Base-by-base conservation (phyloP, 2,113 vertebrate species). In the Haemorhous mexicanus region DNA sequence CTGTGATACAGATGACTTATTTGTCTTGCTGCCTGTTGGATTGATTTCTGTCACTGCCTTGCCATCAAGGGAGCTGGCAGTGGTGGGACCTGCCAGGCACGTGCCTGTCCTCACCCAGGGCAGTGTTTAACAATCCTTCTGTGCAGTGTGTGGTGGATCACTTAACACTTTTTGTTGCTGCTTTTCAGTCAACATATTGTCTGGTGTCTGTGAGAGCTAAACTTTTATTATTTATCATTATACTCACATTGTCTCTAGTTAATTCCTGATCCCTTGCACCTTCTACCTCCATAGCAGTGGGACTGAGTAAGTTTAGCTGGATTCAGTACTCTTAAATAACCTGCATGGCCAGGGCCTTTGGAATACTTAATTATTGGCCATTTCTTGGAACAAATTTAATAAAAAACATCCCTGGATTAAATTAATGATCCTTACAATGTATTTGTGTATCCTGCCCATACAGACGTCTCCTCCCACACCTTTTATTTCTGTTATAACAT, bases 11-110 rank as follows among this genome's bases (percentile, higher is more conserved):
- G 62, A 69, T 64, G 81, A 84, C 90, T 96, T 93, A 56, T 35
- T 96, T 95, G 92, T 91, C 94, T 91, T 89, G 83, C 84, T 96
- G 92, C 89, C 73, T 52, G 46, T 20, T 89, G 83, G 93, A 95
- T 97, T 97, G 94, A 96, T 95, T 96, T 93, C 87, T 96, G 92
- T 93, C 93, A 73, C 70, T 1, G 1, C 78, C 16, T 52, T 16
- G 10, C 22, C 6, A 19, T 70, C 68, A 7, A 47, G 41, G n/a
- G 11, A 33, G 30, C n/a, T 76, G 89, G 79, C 86, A 52, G 61
- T 2, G 5, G 21, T 35, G 80, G 55, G 80, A 72, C 11, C 1
- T 27, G 89, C 93, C 24, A 2, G 82, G 86, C 66, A 58, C 26
- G 3, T 24, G 32, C 70, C 16, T 3, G 8, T 73, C 28, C 89